Evolutionary conservation across 2,113 vertebrate genomes (phyloP).

Genomic region (Eleginops maclovinus): DNA sequence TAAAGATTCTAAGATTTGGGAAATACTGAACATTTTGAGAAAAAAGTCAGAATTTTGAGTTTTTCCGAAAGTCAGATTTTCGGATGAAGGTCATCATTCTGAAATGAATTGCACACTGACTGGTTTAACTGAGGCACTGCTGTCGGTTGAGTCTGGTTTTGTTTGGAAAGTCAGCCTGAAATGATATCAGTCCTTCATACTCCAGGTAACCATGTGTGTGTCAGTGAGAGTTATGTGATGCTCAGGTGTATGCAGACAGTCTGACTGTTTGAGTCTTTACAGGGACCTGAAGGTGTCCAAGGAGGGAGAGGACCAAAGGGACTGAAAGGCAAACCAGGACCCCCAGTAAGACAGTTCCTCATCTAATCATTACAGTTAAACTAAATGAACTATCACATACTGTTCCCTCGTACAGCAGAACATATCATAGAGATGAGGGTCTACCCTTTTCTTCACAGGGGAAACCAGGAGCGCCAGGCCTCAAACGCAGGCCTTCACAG

Average conservation of each 20-base stretch:
- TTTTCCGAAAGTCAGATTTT: too few relatives aligned
- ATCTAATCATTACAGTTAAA: not conserved
- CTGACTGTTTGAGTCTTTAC: constrained; percentile 32
- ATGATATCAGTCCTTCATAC: not conserved
- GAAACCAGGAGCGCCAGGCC: constrained; percentile 65
- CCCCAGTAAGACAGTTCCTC: constrained; percentile 68
- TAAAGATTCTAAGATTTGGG: too few relatives aligned
- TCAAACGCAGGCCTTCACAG: not conserved
- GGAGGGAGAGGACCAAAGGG: constrained; percentile 79
- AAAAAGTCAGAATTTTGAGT: too few relatives aligned
- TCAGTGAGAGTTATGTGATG: not conserved
- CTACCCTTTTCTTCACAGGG: constrained; percentile 62
- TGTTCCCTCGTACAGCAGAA: too few relatives aligned
- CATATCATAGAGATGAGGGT: too few relatives aligned
- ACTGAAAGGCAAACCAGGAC: constrained; percentile 74
- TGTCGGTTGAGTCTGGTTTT: too few relatives aligned
- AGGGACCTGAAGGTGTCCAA: constrained; percentile 80
- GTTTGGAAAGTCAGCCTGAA: not conserved
- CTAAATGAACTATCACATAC: not conserved
- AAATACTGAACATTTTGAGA: too few relatives aligned
- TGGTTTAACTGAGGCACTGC: too few relatives aligned
- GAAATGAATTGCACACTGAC: too few relatives aligned
- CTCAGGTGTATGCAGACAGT: not conserved
- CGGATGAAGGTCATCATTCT: too few relatives aligned
- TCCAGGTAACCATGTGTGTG: fast-evolving